phyloP scores from a whole-genome alignment of 2,797 vertebrate genomes.

The Cygnus olor region DNA sequence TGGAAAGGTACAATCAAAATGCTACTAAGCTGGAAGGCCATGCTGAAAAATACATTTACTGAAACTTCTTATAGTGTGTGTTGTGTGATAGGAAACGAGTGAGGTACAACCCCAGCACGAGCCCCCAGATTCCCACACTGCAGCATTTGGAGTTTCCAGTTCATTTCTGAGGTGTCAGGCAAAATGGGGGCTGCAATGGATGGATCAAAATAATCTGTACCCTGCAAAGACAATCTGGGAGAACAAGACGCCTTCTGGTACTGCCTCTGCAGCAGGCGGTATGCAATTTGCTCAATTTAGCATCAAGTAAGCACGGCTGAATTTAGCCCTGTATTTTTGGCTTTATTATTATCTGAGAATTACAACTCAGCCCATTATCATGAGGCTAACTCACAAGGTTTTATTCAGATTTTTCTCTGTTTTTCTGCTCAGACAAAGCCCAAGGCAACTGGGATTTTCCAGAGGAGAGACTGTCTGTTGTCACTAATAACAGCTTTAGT shows the following conservation, averaged over 20 bases:
- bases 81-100: fast-evolving
- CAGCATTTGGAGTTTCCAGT: not conserved
- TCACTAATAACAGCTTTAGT: slow-evolving; percentile 34
- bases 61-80: not conserved
- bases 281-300: slow-evolving; percentile 39
- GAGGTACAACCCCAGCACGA: not conserved
- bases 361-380: slow-evolving; percentile 39
- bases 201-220: not conserved
- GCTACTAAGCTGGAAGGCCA: not conserved
- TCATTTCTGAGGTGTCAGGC: slow-evolving; percentile 9
- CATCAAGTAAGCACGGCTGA: slow-evolving; percentile 30
- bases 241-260: slow-evolving; percentile 5
- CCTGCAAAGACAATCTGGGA: slow-evolving; percentile 28
- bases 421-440: slow-evolving; percentile 50
- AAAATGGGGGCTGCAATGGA: not conserved
- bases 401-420: slow-evolving; percentile 26
- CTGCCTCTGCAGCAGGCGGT: slow-evolving; percentile 20
- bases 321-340: slow-evolving; percentile 22
- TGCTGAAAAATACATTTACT: not conserved
- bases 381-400: slow-evolving; percentile 13
- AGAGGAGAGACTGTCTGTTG: slow-evolving; percentile 7
- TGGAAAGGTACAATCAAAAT: not conserved
- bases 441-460: slow-evolving; percentile 56
- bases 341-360: slow-evolving; percentile 8
- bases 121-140: not conserved